phyloP scores from a whole-genome alignment of 2,797 vertebrate genomes.

The Rhodeus uyekii region DNA sequence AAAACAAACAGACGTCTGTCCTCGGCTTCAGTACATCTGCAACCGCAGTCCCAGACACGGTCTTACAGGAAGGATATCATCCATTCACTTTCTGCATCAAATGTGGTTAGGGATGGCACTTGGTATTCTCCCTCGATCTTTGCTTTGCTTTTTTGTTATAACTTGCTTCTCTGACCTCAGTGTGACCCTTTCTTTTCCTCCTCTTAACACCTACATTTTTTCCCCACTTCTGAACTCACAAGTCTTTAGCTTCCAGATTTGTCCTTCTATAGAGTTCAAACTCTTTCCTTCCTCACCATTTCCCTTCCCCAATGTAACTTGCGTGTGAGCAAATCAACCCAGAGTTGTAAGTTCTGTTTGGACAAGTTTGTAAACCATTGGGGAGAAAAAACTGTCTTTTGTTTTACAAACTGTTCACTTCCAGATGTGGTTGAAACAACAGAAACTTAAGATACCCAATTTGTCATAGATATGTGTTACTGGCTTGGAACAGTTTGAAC shows the following conservation, averaged over 20 bases:
- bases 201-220: neutral
- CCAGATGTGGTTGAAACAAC: conserved; percentile 51
- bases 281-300: neutral
- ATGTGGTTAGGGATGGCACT: neutral
- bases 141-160: conserved; percentile 53
- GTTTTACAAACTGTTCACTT: conserved; percentile 6
- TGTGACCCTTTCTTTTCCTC: too few species aligned
- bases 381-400: conserved; percentile 11
- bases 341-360: conserved; percentile 36
- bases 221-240: too few species aligned
- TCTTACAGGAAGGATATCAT: conserved; percentile 26
- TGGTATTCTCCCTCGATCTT: neutral
- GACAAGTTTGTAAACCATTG: conserved; percentile 4
- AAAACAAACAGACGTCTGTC: neutral
- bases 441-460: conserved; percentile 31
- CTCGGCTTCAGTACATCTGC: neutral
- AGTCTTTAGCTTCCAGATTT: too few species aligned
- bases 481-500: neutral
- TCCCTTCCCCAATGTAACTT: neutral
- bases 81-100: neutral
- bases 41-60: neutral
- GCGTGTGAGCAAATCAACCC: neutral
- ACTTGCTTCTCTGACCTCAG: conserved; percentile 30
- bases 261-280: neutral
- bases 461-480: conserved; percentile 25